Base-by-base conservation (phyloP, 2,888 invertebrate genomes). In the Epistrophe eligans region DNA sequence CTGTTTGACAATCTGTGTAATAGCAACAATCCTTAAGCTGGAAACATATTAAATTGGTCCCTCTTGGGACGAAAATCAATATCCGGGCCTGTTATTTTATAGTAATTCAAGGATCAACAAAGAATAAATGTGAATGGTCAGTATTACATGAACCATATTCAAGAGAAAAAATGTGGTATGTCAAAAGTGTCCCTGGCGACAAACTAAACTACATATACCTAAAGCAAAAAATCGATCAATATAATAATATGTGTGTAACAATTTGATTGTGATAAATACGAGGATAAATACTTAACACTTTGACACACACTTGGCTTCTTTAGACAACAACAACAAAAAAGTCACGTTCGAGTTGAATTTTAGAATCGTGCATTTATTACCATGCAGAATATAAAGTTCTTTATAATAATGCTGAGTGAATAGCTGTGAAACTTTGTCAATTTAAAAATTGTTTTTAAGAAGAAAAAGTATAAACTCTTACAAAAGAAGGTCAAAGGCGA, bases 71-170 rank as follows among this genome's bases (percentile, higher is more conserved):
- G 19, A 40, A 15, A 24, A 43, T 0, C 15, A 24, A 13, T 19
- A 60, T 15, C 40, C 40, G 62, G 24, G 1, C 40, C 62, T 62
- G 62, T 13, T 40, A 19, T 35, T 43, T 43, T 4, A 15, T 4
- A 17, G 24, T 24, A 32, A 19, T 6, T 19, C 28, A 40, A 55
- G 52, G 70, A 55, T 55, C 55, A 55, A 55, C 55, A 70, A 55
- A 28, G 35, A 19, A 66, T 35, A 50, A 70, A 43, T 67, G 50
- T 50, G 50, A 67, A 70, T 70, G 70, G 70, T 55, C 52, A 70
- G 70, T 70, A 40, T 70, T 35, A 40, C 2, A 3, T 52, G 32
- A 66, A 52, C 55, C 6, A 52, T 40, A n/a, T 40, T 70, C 70
- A 55, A 70, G 70, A 52, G 55, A 9, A 50, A 8, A 17, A 28